Base-by-base conservation (phyloP, 2,888 invertebrate genomes). In the Drosophila aldrichi region DNA sequence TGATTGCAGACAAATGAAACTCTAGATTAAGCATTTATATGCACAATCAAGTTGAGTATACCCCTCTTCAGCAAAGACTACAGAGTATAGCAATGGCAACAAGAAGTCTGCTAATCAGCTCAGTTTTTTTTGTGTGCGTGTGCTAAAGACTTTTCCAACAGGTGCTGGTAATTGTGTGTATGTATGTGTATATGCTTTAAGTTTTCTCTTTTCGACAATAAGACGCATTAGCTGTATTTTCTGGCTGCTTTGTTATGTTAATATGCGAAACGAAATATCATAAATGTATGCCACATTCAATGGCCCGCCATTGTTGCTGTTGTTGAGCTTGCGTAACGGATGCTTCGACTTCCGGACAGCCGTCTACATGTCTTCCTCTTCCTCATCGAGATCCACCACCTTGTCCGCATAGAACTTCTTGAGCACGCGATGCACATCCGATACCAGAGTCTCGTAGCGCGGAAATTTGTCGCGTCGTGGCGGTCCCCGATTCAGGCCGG, bases 381-480 rank as follows among this genome's bases (percentile, higher is more conserved):
- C 43, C 12, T 43, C 84, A 0, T 81, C 12, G 3, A 58, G 20
- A 1, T 66, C 70, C 20, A 72, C 61, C 1, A 55, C 43, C 48
- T 74, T 80, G 46, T 91, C 91, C 12, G 91, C 77, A 63, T 92
- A 92, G 76, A 91, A 91, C 64, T 92, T 92, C 72, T 85, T 92
- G 12, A 92, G 67, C 0, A 92, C 46, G 20, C 67, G 78, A 9
- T 81, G 74, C 14, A 92, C 82, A 40, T 91, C 88, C 7, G 91
- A 88, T 14, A 92, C 56, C 0, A 92, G 61, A 0, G 52, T 9
- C 9, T 87, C 87, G 52, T 72, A 92, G 3, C 34, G 20, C 1
- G 92, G 92, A 70, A 92, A 92, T 74, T 92, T 92, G 58, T 92
- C 92, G 5, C 90, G 83, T 2, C 92, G 77, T 3, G 92, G 92